Evolutionary conservation across 2,888 invertebrate genomes (phyloP).

Genomic region (Xestia c-nigrum): DNA sequence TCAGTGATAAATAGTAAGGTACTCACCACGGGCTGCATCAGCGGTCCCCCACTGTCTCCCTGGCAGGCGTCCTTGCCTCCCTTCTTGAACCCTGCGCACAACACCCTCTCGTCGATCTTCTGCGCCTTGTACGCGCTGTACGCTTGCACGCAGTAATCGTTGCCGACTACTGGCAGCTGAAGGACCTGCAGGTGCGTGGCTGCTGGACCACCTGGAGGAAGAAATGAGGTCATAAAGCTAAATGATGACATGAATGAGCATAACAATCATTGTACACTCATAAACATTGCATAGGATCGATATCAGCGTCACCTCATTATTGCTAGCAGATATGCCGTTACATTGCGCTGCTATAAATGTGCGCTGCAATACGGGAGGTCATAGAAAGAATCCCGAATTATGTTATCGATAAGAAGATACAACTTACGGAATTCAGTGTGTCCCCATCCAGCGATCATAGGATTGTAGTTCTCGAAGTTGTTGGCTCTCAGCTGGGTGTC

Average conservation of each 20-base stretch:
- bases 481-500: conserved; percentile 87
- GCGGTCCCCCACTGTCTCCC: conserved; percentile 96
- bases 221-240: not conserved
- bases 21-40: conserved; percentile 91
- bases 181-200: conserved; percentile 92
- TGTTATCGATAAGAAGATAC: not conserved
- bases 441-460: conserved; percentile 96
- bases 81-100: conserved; percentile 92
- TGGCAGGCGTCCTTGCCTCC: conserved; percentile 94
- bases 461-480: conserved; percentile 90
- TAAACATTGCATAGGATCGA: not conserved
- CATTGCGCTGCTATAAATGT: not conserved
- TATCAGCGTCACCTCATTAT: not conserved
- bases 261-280: not conserved
- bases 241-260: too few species aligned
- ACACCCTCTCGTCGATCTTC: conserved; percentile 90
- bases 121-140: conserved; percentile 89
- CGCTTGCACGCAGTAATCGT: conserved; percentile 90
- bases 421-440: conserved; percentile 93
- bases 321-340: not conserved
- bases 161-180: conserved; percentile 93
- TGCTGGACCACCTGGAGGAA: conserved; percentile 91
- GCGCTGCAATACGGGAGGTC: not conserved
- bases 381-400: not conserved
- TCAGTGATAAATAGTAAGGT: not conserved